phyloP scores from a whole-genome alignment of 1,140 invertebrate species.

The Metaphire vulgaris region DNA sequence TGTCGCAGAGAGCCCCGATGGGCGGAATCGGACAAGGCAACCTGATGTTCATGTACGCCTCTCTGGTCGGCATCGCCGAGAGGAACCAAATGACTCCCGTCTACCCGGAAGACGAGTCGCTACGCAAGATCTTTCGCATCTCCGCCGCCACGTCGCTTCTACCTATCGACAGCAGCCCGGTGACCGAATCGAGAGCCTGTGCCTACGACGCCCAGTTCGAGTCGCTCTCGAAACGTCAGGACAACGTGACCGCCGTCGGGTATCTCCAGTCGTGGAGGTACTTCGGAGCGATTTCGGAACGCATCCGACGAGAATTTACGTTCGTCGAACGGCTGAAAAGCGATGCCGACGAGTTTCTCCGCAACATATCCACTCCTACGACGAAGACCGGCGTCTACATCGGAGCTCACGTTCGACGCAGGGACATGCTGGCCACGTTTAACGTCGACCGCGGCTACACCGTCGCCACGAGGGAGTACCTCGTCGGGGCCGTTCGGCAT shows the following conservation, averaged over 20 bases:
- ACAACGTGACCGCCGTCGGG: slow-evolving; percentile 21
- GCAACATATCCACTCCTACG: not conserved
- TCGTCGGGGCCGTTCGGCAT: slow-evolving; percentile 32
- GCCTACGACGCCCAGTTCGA: slow-evolving; percentile 19
- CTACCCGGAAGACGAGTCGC: not conserved
- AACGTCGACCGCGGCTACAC: slow-evolving; percentile 31
- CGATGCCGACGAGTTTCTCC: slow-evolving; percentile 11
- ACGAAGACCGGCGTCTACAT: not conserved
- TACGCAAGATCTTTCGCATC: not conserved
- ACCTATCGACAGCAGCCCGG: not conserved
- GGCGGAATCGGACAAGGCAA: slow-evolving; percentile 11
- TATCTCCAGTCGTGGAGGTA: slow-evolving; percentile 30
- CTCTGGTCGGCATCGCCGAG: slow-evolving; percentile 24
- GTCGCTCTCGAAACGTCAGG: slow-evolving; percentile 21
- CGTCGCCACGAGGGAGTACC: slow-evolving; percentile 27
- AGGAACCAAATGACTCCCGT: slow-evolving; percentile 19
- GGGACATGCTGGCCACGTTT: slow-evolving; percentile 15
- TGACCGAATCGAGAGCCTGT: not conserved
- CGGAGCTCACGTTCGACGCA: slow-evolving; percentile 27
- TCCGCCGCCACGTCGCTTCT: not conserved
- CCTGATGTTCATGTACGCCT: slow-evolving; percentile 30
- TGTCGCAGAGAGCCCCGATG: not conserved
- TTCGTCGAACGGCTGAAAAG: not conserved
- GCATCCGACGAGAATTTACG: slow-evolving; percentile 21
- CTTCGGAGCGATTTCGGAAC: slow-evolving; percentile 16